Percentiles rank a stretch among this genome's conserved stretches.
phyloP scores from a whole-genome alignment of 2,888 invertebrate genomes.

The Phoenoteleia sp. region DNA sequence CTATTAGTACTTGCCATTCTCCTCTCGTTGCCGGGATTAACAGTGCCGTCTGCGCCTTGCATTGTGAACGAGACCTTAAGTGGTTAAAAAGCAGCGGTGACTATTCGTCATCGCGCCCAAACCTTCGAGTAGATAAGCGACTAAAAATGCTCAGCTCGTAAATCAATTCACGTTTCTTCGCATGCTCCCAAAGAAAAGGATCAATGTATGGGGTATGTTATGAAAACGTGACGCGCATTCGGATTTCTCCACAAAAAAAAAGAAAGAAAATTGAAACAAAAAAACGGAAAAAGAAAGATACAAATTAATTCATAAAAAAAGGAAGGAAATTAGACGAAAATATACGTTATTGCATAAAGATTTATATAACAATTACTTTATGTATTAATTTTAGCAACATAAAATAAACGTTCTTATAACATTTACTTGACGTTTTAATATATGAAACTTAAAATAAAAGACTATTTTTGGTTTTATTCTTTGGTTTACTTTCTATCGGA shows the following conservation, averaged over 20 bases:
- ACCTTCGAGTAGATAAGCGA: constrained; percentile 69
- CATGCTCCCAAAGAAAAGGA: constrained; percentile 46
- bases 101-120: constrained; percentile 66
- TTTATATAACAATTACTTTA: too few species aligned
- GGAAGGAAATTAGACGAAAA: too few species aligned
- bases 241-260: constrained; percentile 9
- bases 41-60: constrained; percentile 63
- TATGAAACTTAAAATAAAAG: too few species aligned
- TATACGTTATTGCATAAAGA: too few species aligned
- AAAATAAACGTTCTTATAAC: too few species aligned
- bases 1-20: constrained; percentile 71
- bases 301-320: too few species aligned
- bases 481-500: too few species aligned
- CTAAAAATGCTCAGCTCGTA: constrained; percentile 63
- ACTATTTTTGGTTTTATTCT: too few species aligned
- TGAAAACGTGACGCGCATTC: constrained; percentile 52
- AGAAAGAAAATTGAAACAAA: constrained; percentile 39
- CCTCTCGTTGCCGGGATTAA: constrained; percentile 72
- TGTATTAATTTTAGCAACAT: too few species aligned
- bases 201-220: constrained; percentile 61
- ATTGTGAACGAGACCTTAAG: constrained; percentile 65
- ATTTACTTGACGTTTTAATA: too few species aligned
- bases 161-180: constrained; percentile 68
- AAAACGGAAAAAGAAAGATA: constrained; percentile 22
- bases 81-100: constrained; percentile 65